Evolutionary conservation across 37 sponge, comb jelly and placozoan species (phyloP), one percentile per base, ranked within the genome.

Genomic region (Theonella swinhoei): DNA sequence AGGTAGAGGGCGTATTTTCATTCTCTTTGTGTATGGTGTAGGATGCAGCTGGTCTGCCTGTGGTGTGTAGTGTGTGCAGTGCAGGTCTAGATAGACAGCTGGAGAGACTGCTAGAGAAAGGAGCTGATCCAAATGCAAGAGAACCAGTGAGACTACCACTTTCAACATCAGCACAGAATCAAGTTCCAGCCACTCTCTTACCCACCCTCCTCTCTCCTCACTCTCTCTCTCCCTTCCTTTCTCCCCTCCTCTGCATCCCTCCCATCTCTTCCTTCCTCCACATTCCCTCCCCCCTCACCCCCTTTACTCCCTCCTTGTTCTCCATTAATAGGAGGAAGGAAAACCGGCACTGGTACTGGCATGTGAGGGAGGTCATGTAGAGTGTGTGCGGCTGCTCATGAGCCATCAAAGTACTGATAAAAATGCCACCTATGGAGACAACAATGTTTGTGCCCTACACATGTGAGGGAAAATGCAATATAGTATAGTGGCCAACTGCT

Each of bases 121-220:
- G 93, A 76, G 95, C 95, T 24, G 96, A 95, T 64, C 90, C 93
- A 3, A 94, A 91, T 70, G 92, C 90, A 33, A 79, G 82, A 60
- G 90, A 93, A 25, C 63, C 61, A 22, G 91, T 83, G 69, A 36
- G 58, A 24, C 19, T 24, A n/a, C n/a, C n/a, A n/a, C n/a, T n/a
- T n/a, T n/a, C n/a, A n/a, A n/a, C n/a, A n/a, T n/a, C n/a, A n/a
- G n/a, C n/a, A n/a, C n/a, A n/a, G n/a, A n/a, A n/a, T n/a, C n/a
- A n/a, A n/a, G n/a, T n/a, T n/a, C n/a, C n/a, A n/a, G n/a, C n/a
- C n/a, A n/a, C 20, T 61, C 66, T 73, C 42, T 77, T 58, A 41
- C 77, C 59, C 64, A 29, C n/a, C 38, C 38, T 78, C 66, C 0
- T 29, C 32, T 33, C 39, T 62, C 79, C 14, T 38, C 65, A 19